Conservation (phyloP, 1,140 invertebrate genomes). For the Hycleus phaleratus region DNA sequence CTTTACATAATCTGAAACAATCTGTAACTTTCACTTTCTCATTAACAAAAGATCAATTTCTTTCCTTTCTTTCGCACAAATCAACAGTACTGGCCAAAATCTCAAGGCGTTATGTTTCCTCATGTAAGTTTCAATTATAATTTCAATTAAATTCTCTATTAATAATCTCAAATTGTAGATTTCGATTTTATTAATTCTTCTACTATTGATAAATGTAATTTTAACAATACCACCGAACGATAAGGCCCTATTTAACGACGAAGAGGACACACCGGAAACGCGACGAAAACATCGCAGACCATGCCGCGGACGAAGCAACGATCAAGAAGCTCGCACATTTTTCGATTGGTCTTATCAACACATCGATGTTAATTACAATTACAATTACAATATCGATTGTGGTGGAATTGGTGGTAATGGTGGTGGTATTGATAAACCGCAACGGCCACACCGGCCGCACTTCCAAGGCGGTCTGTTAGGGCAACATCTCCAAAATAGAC, state of each 20-base stretch:
- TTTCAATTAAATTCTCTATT: neutral
- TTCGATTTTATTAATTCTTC: neutral
- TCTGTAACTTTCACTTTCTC: too few relatives aligned
- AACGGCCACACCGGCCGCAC: neutral
- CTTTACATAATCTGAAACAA: too few relatives aligned
- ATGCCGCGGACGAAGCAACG: neutral
- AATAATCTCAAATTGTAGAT: neutral
- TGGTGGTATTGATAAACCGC: neutral
- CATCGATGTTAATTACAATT: slow-evolving; percentile 10
- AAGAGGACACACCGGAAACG: neutral
- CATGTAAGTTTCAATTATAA: neutral
- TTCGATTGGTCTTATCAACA: slow-evolving; percentile 8
- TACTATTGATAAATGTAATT: neutral
- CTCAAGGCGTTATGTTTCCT: too few relatives aligned
- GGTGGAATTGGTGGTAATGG: slow-evolving; percentile 1
- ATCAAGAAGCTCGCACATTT: slow-evolving; percentile 4
- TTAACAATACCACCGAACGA: neutral
- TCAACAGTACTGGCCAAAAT: too few relatives aligned
- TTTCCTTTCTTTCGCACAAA: too few relatives aligned
- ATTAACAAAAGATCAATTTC: too few relatives aligned
- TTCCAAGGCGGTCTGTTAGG: neutral
- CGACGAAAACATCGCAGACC: slow-evolving; percentile 1
- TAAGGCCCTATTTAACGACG: neutral
- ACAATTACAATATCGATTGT: slow-evolving; percentile 15
- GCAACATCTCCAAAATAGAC: neutral